Percentiles rank a stretch among this genome's conserved stretches.
phyloP scores from a whole-genome alignment of 2,113 vertebrate species.

The Lipophrys pholis region DNA sequence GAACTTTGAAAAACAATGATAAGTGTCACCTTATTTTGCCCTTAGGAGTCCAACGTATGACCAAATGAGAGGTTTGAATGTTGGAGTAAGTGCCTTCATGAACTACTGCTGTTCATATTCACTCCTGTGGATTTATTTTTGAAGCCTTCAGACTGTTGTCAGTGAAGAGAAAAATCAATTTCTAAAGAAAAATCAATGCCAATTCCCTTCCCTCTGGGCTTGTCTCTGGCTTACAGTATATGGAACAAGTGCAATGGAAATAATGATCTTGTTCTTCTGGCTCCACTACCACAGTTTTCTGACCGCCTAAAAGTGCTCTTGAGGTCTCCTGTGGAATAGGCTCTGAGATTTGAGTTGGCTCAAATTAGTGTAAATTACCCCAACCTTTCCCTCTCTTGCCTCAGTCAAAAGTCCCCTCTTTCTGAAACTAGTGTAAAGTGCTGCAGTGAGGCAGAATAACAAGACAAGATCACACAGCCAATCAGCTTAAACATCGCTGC shows the following conservation, averaged over 20 bases:
- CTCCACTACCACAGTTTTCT: constrained; percentile 59
- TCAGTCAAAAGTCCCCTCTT: constrained; percentile 45
- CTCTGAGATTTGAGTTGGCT: constrained; percentile 70
- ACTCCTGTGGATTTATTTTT: constrained; percentile 68
- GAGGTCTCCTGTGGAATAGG: constrained; percentile 69
- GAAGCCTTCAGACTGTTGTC: constrained; percentile 71
- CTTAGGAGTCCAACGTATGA: neutral
- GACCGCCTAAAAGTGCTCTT: constrained; percentile 64
- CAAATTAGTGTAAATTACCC: constrained; percentile 74
- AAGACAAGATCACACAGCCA: constrained; percentile 45
- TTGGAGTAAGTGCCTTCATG: constrained; percentile 37
- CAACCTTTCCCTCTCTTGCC: constrained; percentile 53
- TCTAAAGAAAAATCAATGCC: constrained; percentile 80
- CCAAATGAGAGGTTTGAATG: constrained; percentile 47
- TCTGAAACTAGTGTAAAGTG: constrained; percentile 29
- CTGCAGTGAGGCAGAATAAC: constrained; percentile 32
- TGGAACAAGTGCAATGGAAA: constrained; percentile 76
- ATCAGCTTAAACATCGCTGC: constrained; percentile 39
- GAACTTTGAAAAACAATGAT: constrained; percentile 15
- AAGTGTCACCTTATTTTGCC: constrained; percentile 1
- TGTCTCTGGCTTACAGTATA: constrained; percentile 68
- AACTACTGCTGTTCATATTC: constrained; percentile 63
- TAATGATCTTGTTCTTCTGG: constrained; percentile 74
- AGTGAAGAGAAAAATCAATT: constrained; percentile 78
- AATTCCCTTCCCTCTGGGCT: constrained; percentile 70